Evolutionary conservation across 2,113 vertebrate species (phyloP), one percentile per base, ranked within the genome.

Genomic region (Semnornis frantzii): DNA sequence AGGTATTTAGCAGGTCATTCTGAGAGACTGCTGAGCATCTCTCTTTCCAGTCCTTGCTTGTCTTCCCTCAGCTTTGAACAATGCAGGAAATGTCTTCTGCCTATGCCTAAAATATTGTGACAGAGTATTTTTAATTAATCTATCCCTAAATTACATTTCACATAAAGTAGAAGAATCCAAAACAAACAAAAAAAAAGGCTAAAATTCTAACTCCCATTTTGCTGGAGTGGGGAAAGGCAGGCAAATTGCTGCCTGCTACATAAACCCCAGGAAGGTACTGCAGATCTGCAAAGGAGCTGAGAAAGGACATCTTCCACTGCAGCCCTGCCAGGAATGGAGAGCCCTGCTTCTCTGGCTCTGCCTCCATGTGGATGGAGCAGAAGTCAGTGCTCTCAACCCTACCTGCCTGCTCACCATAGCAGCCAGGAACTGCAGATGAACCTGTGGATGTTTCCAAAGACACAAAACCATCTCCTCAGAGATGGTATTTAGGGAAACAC

Each of bases 121-220:
- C 71, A 84, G 58, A 69, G 64, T 30, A 33, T 12, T 82, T 90
- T 48, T 76, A 85, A 92, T 95, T 95, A 87, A 44, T 79, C n/a
- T 72, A 58, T 76, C 63, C 66, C 57, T 55, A 84, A 84, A 89
- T 76, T 4, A 23, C 50, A 42, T 76, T 84, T 92, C 59, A 79
- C 18, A 55, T 2, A 34, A 20, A 84, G 13, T 37, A 93, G 58
- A 94, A 90, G 58, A 88, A 92, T 50, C 23, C 10, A 6, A 69
- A 88, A 39, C 48, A 87, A 71, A 34, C 23, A 9, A 6, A 69
- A 88, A 39, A 54, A 87, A 71, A 34, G 30, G 42, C 73, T 82
- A 25, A 76, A 66, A 76, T 80, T 63, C 59, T 33, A 21, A 59
- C 24, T 87, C 34, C 6, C 1, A 0, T 63, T 91, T 87, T 12